Evolutionary conservation across 2,888 invertebrate species (phyloP).

Genomic region (Eurytoma californica): DNA sequence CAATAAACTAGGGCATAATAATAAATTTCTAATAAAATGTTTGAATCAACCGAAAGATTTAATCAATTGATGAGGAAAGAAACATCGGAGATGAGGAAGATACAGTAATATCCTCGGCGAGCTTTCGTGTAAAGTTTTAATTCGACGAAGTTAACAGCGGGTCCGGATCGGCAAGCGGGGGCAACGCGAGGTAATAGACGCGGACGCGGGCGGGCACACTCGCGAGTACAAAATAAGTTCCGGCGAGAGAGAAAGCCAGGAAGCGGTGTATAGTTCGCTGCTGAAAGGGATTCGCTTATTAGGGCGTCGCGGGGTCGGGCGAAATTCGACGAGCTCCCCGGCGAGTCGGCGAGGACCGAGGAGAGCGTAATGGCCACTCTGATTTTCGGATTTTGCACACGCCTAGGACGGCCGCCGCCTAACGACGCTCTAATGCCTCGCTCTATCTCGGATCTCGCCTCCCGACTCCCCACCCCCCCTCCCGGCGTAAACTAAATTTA

Average conservation of each 20-base stretch:
- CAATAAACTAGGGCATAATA: too few relatives aligned
- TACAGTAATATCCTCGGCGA: too few relatives aligned
- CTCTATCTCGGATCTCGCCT: neutral
- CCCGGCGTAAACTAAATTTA: constrained; percentile 59
- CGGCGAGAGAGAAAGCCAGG: neutral
- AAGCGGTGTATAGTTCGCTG: constrained; percentile 4
- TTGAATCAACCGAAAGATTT: too few relatives aligned
- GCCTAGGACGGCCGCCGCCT: constrained; percentile 13
- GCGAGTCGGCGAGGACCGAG: too few relatives aligned
- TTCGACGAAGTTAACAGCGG: constrained; percentile 24
- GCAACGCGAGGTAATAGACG: neutral
- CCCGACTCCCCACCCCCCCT: neutral
- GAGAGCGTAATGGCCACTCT: constrained; percentile 46
- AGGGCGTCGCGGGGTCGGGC: neutral
- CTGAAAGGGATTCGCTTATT: constrained; percentile 54
- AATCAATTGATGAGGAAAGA: neutral
- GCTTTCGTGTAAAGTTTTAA: constrained; percentile 25
- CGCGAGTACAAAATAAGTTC: constrained; percentile 21
- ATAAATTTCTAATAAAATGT: too few relatives aligned
- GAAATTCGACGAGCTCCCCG: constrained; percentile 24
- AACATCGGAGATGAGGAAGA: neutral
- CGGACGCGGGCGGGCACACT: neutral
- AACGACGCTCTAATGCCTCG: constrained; percentile 47
- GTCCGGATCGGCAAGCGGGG: neutral
- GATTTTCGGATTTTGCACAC: constrained; percentile 45